Evolutionary conservation across 2,113 vertebrate genomes (phyloP).

Genomic region (Gopherus evgoodei): DNA sequence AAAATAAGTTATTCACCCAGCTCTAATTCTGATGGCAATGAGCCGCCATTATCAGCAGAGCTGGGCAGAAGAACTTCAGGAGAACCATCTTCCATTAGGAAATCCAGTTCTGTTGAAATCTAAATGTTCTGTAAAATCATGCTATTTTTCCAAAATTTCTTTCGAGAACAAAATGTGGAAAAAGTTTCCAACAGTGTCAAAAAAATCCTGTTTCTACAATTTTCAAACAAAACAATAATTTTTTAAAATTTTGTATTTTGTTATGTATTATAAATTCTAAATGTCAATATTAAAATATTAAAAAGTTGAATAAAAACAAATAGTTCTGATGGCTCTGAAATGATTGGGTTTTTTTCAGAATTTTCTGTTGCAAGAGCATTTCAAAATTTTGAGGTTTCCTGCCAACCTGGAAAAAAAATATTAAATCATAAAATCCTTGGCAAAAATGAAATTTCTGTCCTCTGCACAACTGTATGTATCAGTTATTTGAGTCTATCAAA

Average conservation of each 20-base stretch:
- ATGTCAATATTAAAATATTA: background rate
- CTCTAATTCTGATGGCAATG: background rate
- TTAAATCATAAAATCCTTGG: background rate
- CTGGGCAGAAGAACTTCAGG: background rate
- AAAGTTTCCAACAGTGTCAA: background rate
- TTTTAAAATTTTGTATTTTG: background rate
- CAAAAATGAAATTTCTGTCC: background rate
- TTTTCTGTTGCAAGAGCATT: background rate
- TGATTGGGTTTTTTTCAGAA: background rate
- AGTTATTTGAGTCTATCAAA: background rate
- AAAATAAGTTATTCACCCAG: too few species aligned
- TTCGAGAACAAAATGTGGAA: background rate
- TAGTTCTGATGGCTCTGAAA: background rate
- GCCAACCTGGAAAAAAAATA: background rate
- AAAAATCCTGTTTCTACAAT: background rate
- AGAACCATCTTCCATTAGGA: background rate
- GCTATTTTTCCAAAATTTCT: background rate
- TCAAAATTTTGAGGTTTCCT: background rate
- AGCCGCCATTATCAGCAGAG: background rate
- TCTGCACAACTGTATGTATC: background rate
- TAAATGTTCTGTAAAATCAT: background rate
- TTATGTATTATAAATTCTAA: background rate
- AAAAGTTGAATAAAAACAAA: background rate
- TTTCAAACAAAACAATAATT: background rate
- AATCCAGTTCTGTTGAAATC: background rate